Evolutionary conservation across 1,140 invertebrate genomes (phyloP), one percentile per base, ranked within the genome.

Genomic region (Tetragnatha versicolor): DNA sequence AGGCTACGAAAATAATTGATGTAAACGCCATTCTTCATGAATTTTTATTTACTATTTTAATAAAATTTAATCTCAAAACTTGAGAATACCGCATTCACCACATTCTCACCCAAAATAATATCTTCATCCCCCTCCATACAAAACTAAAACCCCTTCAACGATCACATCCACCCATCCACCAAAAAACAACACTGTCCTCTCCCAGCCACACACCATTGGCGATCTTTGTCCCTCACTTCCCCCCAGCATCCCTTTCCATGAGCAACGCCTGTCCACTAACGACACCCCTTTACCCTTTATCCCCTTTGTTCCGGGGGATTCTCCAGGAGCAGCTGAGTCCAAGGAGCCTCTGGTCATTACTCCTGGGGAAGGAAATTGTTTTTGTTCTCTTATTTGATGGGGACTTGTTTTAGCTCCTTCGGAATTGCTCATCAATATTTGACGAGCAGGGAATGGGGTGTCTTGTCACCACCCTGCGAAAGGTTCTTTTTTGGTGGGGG

Each of bases 171-270:
- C n/a, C 35, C 53, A 70, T 51, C 68, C 68, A 17, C 35, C 20
- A 20, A 9, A 53, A 45, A 17, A 27, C 14, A 49, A 51, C 42
- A 37, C n/a, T 68, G 65, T 49, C 65, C 45, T 37, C 68, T 47
- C 49, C 25, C 33, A 49, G 29, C 69, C 51, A 39, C 53, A 60
- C 58, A 73, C 69, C n/a, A n/a, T n/a, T n/a, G 69, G 60, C 66
- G 47, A 69, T 53, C 51, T 53, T 49, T 69, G 45, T 69, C 47
- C 33, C 68, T 35, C 51, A 20, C 31, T 29, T 6, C 31, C 25
- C 33, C 53, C 27, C 45, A 22, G 22, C 17, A 31, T 6, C 14
- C 35, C 68, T n/a, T n/a, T n/a, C n/a, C n/a, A n/a, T n/a, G n/a
- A n/a, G n/a, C n/a, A n/a, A n/a, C n/a, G n/a, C n/a, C n/a, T n/a